Conservation (phyloP, 2,888 invertebrate species). For the Erannis defoliaria region DNA sequence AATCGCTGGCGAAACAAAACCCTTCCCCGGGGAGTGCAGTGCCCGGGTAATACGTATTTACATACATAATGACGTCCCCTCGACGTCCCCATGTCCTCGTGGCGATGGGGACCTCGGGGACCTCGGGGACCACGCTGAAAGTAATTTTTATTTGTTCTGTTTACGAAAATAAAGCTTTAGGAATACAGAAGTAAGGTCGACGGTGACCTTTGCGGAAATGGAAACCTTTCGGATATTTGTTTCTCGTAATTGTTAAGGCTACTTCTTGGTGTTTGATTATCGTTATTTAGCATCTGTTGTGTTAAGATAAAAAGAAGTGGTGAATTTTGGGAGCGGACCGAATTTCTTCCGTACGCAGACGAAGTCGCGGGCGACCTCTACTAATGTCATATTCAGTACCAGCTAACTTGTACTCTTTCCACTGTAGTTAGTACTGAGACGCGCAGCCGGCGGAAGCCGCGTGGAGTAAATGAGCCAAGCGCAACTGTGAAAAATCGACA, state of each 20-base stretch:
- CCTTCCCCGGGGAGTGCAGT: constrained; percentile 56
- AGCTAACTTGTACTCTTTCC: no score
- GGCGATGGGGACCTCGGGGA: constrained; percentile 44
- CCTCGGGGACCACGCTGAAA: constrained; percentile 42
- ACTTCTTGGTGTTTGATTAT: background rate
- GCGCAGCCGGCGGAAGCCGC: no score
- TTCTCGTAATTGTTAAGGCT: constrained; percentile 23
- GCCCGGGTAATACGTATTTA: constrained; percentile 58
- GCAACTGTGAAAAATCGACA: no score
- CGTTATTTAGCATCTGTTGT: constrained; percentile 5
- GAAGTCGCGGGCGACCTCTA: no score
- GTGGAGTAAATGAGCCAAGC: no score
- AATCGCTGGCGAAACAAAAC: constrained; percentile 60
- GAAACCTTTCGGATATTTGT: constrained; percentile 22
- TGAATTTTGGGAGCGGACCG: no score
- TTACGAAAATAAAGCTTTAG: constrained; percentile 42
- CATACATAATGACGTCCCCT: constrained; percentile 62
- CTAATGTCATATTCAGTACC: no score
- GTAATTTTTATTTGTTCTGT: constrained; percentile 48
- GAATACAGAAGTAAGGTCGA: constrained; percentile 39
- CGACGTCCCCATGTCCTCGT: constrained; percentile 26
- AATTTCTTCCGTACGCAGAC: no score
- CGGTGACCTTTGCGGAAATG: constrained; percentile 39
- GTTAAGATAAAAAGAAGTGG: no score
- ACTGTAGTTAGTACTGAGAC: no score